These are phyloP conservation scores for Priapulus caudatus DNA, from an alignment of 2,888 invertebrate genomes.

Conservation along the genomic window DNA sequence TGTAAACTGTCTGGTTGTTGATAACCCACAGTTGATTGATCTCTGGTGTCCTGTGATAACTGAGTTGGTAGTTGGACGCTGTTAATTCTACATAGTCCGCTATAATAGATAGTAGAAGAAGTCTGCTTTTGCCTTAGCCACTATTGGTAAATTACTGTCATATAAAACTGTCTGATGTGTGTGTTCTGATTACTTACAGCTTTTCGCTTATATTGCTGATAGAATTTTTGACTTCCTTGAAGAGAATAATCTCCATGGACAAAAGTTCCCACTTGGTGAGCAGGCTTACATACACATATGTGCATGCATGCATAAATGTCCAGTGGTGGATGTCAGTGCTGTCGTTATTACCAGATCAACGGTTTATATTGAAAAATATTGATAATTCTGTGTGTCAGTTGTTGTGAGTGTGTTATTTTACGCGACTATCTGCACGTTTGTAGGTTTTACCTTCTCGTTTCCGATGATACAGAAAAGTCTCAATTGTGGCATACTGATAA, in stretches of 20 bases:
- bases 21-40: too few species aligned
- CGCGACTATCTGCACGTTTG: too few species aligned
- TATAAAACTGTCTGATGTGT: too few species aligned
- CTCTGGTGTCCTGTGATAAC: conserved; percentile 62
- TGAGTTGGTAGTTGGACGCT: conserved; percentile 55
- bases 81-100: conserved; percentile 52
- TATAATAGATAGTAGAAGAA: conserved; percentile 48
- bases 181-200: conserved; percentile 22
- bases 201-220: conserved; percentile 63
- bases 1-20: too few species aligned
- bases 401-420: too few species aligned
- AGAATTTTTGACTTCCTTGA: conserved; percentile 58
- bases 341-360: conserved; percentile 5
- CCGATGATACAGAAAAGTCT: conserved; percentile 63
- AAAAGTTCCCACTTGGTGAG: conserved; percentile 53
- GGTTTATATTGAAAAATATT: too few species aligned
- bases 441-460: conserved; percentile 74
- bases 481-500: conserved; percentile 56
- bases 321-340: not conserved
- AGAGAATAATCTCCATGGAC: conserved; percentile 47
- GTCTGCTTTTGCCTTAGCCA: conserved; percentile 57
- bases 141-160: too few species aligned
- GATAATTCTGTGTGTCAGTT: too few species aligned
- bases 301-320: not conserved
- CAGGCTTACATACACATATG: not conserved